Conservation (phyloP, 2,797 vertebrate species). For the Xiphorhynchus erythropygius region DNA sequence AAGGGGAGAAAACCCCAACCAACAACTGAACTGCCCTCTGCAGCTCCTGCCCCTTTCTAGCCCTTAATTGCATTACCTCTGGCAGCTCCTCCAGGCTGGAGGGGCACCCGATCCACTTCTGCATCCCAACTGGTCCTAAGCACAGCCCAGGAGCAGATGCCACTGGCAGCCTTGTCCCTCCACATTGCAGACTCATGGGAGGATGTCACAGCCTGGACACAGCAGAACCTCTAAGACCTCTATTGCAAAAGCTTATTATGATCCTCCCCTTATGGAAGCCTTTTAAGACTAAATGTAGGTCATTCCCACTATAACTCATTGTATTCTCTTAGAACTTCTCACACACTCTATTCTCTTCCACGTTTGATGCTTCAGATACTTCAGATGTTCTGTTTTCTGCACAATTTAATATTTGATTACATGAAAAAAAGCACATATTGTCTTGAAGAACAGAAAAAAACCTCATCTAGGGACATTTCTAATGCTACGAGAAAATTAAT, state of each 20-base stretch:
- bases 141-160: neutral
- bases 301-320: neutral
- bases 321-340: neutral
- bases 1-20: neutral
- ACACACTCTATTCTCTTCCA: neutral
- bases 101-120: neutral
- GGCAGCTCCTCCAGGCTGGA: neutral
- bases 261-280: neutral
- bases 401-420: neutral
- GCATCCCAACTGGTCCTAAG: neutral
- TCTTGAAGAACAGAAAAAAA: neutral
- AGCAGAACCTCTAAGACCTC: neutral
- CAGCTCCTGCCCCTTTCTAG: neutral
- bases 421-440: neutral
- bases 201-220: neutral
- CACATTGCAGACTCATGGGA: neutral
- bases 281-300: neutral
- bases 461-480: neutral
- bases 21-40: neutral
- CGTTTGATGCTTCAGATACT: neutral
- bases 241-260: neutral
- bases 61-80: neutral
- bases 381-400: neutral
- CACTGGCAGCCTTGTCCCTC: neutral
- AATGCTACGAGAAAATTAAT: slow-evolving; percentile 8